These are phyloP conservation scores for Gadus chalcogrammus DNA, from an alignment of 2,113 vertebrate genomes.

Conservation along the genomic window DNA sequence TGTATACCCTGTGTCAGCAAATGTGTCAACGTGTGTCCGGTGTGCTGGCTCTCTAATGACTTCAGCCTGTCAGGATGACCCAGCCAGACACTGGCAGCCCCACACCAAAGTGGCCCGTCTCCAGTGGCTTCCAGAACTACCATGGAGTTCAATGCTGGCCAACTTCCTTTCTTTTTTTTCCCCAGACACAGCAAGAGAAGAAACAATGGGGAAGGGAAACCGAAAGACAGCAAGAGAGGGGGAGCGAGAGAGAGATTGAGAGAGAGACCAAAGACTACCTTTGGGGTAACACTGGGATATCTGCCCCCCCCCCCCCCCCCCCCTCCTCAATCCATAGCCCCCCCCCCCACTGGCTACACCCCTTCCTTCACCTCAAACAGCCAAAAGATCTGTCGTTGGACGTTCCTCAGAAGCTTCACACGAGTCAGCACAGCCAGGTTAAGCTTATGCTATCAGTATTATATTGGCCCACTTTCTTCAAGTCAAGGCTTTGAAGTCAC, in stretches of 20 bases:
- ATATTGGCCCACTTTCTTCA: slow-evolving; percentile 67
- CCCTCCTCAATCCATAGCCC: slow-evolving; percentile 42
- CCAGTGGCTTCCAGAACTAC: slow-evolving; percentile 71
- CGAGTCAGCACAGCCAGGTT: slow-evolving; percentile 61
- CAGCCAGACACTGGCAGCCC: slow-evolving; percentile 70
- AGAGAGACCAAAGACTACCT: slow-evolving; percentile 67
- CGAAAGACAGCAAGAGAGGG: slow-evolving; percentile 18
- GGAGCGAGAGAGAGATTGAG: slow-evolving; percentile 48
- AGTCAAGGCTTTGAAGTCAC: slow-evolving; percentile 72
- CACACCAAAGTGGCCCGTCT: slow-evolving; percentile 70
- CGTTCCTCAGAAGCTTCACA: slow-evolving; percentile 48
- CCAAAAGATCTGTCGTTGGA: slow-evolving; percentile 41
- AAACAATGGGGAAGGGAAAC: no score
- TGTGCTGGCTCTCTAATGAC: slow-evolving; percentile 68
- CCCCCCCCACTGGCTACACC: slow-evolving; percentile 17
- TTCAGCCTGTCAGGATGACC: slow-evolving; percentile 56
- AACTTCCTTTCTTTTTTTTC: slow-evolving; percentile 31
- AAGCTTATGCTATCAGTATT: slow-evolving; percentile 61
- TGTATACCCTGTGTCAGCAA: slow-evolving; percentile 63
- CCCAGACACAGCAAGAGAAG: slow-evolving; percentile 68
- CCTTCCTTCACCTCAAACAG: background rate
- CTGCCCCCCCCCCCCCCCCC: slow-evolving; percentile 39
- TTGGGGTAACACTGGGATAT: slow-evolving; percentile 62
- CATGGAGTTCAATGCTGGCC: slow-evolving; percentile 72
- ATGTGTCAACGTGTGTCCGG: slow-evolving; percentile 64